Conservation (phyloP, 2,797 vertebrate species). For the Erithacus rubecula region DNA sequence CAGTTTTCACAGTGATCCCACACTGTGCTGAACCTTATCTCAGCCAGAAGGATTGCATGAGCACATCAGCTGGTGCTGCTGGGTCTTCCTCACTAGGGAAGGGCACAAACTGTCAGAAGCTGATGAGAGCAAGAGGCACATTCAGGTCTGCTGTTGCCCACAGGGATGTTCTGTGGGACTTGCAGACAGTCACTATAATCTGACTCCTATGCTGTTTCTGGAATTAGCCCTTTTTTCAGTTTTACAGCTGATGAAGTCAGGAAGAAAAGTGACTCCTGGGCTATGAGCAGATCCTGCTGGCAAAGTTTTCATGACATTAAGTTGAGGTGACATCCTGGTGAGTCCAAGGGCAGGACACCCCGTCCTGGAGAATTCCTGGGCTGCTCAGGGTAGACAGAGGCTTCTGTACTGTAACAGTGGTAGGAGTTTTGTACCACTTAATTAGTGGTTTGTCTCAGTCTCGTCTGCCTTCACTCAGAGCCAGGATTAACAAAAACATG, state of each 20-base stretch:
- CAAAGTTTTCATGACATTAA: background rate
- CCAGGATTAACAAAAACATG: no score
- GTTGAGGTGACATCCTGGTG: background rate
- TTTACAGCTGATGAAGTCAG: background rate
- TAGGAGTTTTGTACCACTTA: no score
- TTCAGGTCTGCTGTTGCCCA: background rate
- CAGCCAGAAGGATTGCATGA: background rate
- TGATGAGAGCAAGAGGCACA: background rate
- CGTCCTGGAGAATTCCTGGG: background rate
- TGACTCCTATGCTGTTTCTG: background rate
- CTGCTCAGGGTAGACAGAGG: background rate
- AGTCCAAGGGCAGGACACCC: background rate
- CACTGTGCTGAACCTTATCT: rapidly evolving
- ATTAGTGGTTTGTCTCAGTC: no score
- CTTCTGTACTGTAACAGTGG: no score
- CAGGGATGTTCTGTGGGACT: background rate
- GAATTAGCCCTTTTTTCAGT: background rate
- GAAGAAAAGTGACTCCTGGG: background rate
- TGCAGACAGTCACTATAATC: background rate
- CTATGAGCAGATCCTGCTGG: background rate
- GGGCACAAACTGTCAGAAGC: no score
- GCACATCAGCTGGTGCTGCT: background rate
- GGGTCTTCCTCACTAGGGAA: background rate
- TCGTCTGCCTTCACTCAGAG: no score
- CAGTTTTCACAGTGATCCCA: rapidly evolving